A percentile compares a stretch with the other conserved stretches of the same genome.
Evolutionary conservation across 1,140 invertebrate species (phyloP).

Genomic region (Scaptomyza hsui): DNA sequence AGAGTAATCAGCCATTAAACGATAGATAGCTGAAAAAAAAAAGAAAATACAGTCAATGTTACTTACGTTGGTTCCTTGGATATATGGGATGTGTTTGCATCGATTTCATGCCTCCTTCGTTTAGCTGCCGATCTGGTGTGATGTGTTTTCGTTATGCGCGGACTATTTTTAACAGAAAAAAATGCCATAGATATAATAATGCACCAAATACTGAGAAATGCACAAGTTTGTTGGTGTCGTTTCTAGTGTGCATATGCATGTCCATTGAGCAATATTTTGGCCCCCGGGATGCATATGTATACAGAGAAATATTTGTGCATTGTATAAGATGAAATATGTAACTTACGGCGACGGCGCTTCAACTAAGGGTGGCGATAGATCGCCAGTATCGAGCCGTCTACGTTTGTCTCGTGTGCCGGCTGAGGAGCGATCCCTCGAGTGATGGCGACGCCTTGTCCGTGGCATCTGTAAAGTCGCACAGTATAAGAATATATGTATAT

Average conservation of each 20-base stretch:
- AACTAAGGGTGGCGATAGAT: conserved; percentile 71
- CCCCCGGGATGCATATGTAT: not conserved
- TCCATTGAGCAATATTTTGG: conserved; percentile 28
- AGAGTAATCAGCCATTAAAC: not conserved
- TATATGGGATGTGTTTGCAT: conserved; percentile 84
- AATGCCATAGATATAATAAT: conserved; percentile 40
- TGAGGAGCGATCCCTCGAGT: conserved; percentile 87
- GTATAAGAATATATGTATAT: conserved; percentile 20
- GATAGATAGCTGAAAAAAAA: not conserved
- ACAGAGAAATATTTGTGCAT: not conserved
- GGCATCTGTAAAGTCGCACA: conserved; percentile 87
- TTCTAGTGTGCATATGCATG: conserved; percentile 11
- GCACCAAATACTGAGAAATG: conserved; percentile 18
- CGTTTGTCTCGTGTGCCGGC: conserved; percentile 86
- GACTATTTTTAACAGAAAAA: conserved; percentile 62
- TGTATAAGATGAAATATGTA: conserved; percentile 20
- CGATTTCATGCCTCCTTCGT: conserved; percentile 84
- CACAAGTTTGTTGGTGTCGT: conserved; percentile 10
- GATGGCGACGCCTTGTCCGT: conserved; percentile 90
- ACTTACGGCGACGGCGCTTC: conserved; percentile 81
- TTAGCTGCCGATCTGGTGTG: conserved; percentile 85
- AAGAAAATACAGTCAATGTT: not conserved
- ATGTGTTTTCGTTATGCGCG: conserved; percentile 75
- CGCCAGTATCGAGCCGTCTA: conserved; percentile 85
- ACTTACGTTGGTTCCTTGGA: conserved; percentile 83